phyloP scores from a whole-genome alignment of 2,113 vertebrate genomes.

The Nothocercus nigrocapillus region DNA sequence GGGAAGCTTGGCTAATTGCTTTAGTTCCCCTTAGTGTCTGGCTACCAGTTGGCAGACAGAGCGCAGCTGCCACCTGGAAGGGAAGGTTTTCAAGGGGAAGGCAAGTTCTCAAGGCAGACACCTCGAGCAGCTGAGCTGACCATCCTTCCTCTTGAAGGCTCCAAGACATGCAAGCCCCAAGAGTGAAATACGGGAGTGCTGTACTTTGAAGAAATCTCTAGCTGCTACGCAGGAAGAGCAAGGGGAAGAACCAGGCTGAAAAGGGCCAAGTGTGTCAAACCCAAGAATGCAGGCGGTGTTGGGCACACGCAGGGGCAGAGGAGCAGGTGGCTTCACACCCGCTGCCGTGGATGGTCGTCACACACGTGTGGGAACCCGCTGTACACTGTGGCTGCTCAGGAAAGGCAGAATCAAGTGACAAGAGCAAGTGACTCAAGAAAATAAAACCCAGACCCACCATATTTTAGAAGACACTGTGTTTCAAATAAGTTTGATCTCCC shows the following conservation, averaged over 20 bases:
- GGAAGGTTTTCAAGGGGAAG: not conserved
- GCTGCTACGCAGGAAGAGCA: not conserved
- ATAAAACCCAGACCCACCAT: not conserved
- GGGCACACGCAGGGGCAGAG: not conserved
- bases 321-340: not conserved
- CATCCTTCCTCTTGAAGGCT: not conserved
- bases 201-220: not conserved
- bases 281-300: not conserved
- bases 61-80: not conserved
- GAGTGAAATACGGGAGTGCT: not conserved
- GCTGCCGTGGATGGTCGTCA: not conserved
- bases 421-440: not conserved
- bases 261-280: not conserved
- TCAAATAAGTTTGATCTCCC: not conserved
- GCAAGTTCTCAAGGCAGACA: not conserved
- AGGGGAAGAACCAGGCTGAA: not conserved
- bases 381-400: not conserved
- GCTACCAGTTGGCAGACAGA: not conserved
- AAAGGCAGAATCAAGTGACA: not conserved
- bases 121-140: not conserved
- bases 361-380: not conserved
- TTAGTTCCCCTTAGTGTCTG: not conserved
- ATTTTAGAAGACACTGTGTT: not conserved
- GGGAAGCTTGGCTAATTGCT: not conserved
- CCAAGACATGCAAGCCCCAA: not conserved